These are phyloP conservation scores for Dromococcyx pavoninus DNA, from an alignment of 2,797 vertebrate species.

Conservation along the genomic window DNA sequence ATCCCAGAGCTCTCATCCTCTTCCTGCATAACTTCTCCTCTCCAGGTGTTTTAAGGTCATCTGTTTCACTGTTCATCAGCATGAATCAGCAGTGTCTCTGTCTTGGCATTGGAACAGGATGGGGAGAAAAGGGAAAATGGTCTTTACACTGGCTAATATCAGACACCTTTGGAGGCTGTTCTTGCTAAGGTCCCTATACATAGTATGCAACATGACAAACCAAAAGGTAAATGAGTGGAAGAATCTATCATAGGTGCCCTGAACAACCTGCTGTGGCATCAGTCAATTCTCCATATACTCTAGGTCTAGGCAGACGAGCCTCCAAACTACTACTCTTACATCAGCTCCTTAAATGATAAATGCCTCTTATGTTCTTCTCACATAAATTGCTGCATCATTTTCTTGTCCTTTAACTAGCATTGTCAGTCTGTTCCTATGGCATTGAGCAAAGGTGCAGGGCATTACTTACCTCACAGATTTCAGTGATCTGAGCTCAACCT, in stretches of 20 bases:
- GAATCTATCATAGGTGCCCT: neutral
- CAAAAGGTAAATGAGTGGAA: neutral
- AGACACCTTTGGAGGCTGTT: neutral
- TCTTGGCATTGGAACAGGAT: neutral
- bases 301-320: neutral
- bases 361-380: neutral
- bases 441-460: neutral
- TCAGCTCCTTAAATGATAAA: neutral
- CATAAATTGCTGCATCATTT: neutral
- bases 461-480: neutral
- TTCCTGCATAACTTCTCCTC: neutral
- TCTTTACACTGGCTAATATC: neutral
- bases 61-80: neutral
- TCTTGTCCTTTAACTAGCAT: neutral
- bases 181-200: neutral
- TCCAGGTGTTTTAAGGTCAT: neutral
- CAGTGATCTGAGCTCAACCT: neutral
- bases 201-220: rapidly evolving
- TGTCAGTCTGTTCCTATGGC: neutral
- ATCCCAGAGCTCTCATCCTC: neutral
- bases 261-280: rapidly evolving
- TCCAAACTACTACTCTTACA: neutral
- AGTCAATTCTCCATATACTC: neutral
- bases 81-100: neutral
- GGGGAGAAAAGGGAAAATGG: neutral